Evolutionary conservation across 2,113 vertebrate genomes (phyloP), one percentile per base, ranked within the genome.

Genomic region (Oplegnathus fasciatus): DNA sequence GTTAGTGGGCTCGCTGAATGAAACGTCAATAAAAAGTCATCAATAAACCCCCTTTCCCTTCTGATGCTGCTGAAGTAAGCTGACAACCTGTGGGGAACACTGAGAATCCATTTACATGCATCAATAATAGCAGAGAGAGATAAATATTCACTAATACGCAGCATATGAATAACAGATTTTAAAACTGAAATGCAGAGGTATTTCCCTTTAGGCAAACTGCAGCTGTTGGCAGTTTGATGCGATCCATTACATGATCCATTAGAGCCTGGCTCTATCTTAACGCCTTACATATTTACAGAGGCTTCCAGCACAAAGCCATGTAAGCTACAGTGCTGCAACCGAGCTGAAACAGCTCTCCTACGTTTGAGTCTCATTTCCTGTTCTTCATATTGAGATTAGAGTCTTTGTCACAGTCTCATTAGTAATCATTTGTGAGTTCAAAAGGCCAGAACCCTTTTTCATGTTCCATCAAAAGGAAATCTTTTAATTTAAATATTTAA

Each of bases 191-290:
- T 46, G 54, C 57, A 77, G 10, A 76, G 6, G 11, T 30, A 48
- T 68, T 85, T 34, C 8, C n/a, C 54, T 69, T 79, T 15, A 69
- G 66, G 82, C 71, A 89, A 86, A 88, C 46, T 52, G 48, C 67
- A 74, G 48, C 65, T 85, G 30, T 66, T 74, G 57, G 71, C 65
- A 66, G 42, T 68, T 78, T 80, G 78, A 77, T 80, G 52, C 80
- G 66, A 86, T 83, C 65, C 69, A 90, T 80, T 80, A 86, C 70
- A 70, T 65, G 71, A 92, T 89, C 75, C 77, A 85, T 86, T 85
- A 78, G 26, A 83, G 73, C 57, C 72, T 32, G 58, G 75, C 48
- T 88, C 78, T 80, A 72, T 86, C 67, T 50, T 60, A 74, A 78
- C 6, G 8, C 66, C 79, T 79, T 69, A 32, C 26, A 64, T 80